Percentiles rank a stretch among this genome's conserved stretches.
Evolutionary conservation across 2,113 vertebrate species (phyloP).

Genomic region (Zosterops hypoxanthus): DNA sequence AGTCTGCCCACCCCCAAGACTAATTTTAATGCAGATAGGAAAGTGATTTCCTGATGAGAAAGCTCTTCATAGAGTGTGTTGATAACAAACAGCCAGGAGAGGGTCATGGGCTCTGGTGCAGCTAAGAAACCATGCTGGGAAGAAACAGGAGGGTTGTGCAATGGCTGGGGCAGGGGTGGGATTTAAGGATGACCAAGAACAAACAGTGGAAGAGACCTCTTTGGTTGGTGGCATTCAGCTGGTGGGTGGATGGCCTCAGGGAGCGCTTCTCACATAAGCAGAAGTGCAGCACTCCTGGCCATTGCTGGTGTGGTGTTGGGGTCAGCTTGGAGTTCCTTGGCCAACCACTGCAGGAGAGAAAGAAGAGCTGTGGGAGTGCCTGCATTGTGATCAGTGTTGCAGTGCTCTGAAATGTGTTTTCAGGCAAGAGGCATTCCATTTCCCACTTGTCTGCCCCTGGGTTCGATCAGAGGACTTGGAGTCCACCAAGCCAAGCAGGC

Average conservation of each 20-base stretch:
- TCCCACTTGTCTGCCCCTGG: background rate
- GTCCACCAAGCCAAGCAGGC: background rate
- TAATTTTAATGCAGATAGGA: conserved; percentile 30
- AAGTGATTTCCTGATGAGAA: conserved; percentile 19
- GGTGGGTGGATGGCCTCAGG: background rate
- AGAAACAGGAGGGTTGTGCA: background rate
- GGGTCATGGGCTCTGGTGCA: background rate
- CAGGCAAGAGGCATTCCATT: background rate
- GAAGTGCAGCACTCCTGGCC: background rate
- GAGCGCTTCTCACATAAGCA: background rate
- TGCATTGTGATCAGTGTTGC: fast-evolving
- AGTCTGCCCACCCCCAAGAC: background rate
- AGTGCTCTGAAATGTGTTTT: background rate
- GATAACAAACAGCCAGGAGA: background rate
- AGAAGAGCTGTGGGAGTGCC: background rate
- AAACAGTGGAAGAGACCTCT: background rate
- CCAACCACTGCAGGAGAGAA: background rate
- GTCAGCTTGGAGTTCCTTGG: background rate
- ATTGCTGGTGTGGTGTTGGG: background rate
- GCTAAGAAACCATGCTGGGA: background rate
- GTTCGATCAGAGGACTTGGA: background rate
- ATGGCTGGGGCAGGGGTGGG: background rate
- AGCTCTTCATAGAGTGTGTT: background rate
- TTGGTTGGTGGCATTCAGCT: background rate
- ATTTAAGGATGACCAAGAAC: background rate